Conservation (phyloP, 2,888 invertebrate genomes). For the Noctua janthe region DNA sequence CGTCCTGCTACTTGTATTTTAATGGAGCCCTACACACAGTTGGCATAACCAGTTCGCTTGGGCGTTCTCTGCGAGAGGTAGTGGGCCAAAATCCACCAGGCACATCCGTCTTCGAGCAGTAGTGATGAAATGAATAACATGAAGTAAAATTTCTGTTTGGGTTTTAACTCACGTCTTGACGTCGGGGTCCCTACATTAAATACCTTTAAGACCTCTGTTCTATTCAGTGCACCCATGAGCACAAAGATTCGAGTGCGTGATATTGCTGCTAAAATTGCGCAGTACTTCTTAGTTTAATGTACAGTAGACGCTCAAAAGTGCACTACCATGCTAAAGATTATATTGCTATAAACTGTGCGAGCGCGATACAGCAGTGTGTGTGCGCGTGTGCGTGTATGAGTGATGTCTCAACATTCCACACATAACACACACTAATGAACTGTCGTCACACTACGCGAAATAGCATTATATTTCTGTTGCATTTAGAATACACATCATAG, state of each 20-base stretch:
- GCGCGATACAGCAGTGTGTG: too few relatives aligned
- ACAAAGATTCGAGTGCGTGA: background rate
- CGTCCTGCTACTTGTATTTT: background rate
- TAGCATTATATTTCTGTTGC: too few relatives aligned
- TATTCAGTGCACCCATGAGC: background rate
- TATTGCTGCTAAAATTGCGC: background rate
- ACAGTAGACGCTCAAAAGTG: too few relatives aligned
- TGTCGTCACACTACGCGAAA: too few relatives aligned
- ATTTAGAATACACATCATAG: too few relatives aligned
- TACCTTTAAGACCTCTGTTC: background rate
- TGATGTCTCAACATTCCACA: too few relatives aligned
- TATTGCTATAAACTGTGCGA: too few relatives aligned
- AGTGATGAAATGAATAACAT: background rate
- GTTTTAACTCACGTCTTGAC: background rate
- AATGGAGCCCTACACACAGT: background rate
- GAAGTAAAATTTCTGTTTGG: background rate
- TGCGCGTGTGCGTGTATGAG: too few relatives aligned
- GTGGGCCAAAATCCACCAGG: background rate
- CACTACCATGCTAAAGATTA: too few relatives aligned
- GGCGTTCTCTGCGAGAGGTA: background rate
- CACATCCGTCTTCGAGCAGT: background rate
- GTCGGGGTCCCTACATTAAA: background rate
- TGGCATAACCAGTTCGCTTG: background rate
- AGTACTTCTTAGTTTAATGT: background rate
- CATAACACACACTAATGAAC: too few relatives aligned